Evolutionary conservation across 2,113 vertebrate species (phyloP), one percentile per base, ranked within the genome.

Genomic region (Sinosuthora webbiana): DNA sequence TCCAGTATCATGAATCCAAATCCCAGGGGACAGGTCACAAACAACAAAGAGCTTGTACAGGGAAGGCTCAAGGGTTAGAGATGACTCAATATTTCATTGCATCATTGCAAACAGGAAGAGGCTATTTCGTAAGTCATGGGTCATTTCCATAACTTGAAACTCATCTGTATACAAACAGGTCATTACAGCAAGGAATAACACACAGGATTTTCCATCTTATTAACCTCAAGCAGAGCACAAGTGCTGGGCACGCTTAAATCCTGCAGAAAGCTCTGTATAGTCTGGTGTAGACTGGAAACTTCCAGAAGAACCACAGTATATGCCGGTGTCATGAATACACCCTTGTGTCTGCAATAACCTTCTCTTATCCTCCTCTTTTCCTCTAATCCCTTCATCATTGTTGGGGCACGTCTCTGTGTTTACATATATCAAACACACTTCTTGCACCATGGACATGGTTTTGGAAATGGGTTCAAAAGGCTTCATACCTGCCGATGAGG

Each of bases 21-120:
- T 53, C 27, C 23, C 45, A 44, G 24, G 11, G 49, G 37, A 42
- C 24, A 53, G 37, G 33, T 4, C 1, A 2, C 56, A 55, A 68
- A 70, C 23, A 81, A 65, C 44, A 68, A 45, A 33, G 45, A 74
- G 55, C n/a, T 63, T 71, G 47, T 15, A 14, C 15, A 33, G 53
- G 49, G 49, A 75, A 76, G 49, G 56, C 71, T 70, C 11, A 65
- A 67, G 59, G 39, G 18, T 60, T 67, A 77, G 44, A 63, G 68
- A 69, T 94, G 91, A 97, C 59, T 95, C 88, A 80, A 0, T 79
- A 73, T 31, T 82, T 85, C 76, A 88, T 39, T 35, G 28, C 63
- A 83, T 74, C 47, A 44, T 0, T 80, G 68, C 90, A 80, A 91
- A 86, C 92, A 93, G 94, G 94, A 96, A 95, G 75, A 87, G 60